Base-by-base conservation (phyloP, 1,140 invertebrate species). In the Andrena cerasifolii region DNA sequence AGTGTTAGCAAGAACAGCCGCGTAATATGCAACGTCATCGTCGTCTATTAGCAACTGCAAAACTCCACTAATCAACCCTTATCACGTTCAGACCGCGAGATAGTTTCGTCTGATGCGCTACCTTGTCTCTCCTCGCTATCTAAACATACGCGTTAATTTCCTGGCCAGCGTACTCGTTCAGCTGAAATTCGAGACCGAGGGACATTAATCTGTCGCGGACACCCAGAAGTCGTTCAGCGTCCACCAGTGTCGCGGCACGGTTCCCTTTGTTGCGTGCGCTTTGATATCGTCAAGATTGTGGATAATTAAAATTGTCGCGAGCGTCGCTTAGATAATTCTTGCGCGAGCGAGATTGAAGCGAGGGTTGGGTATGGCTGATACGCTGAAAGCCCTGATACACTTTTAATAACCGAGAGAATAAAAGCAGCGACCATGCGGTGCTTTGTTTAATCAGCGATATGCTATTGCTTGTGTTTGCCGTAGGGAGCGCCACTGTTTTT, bases 321-420 rank as follows among this genome's bases (percentile, higher is more conserved):
- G 14, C n/a, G n/a, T 18, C 53, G 40, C 59, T 71, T 47, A 71
- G 54, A 71, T 71, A 71, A 68, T 53, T 45, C 40, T 68, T 12
- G n/a, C 21, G 21, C 31, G 47, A 66, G 36, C 67, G 33, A 59
- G 26, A 10, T 28, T 14, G 26, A 12, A 47, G 8, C n/a, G 16
- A 6, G 54, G 54, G 28, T 18, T 3, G 5, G 5, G 0, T 40
- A 24, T 0, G 31, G 56, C 33, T 33, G 28, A 14, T 28, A 53
- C 18, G 16, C 40, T 24, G 7, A 43, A 31, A 47, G 28, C 40
- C 47, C 59, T 18, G 40, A 47, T 59, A 71, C 26, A 59, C 54
- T 45, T 47, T 71, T 71, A 59, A n/a, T n/a, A n/a, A n/a, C n/a
- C n/a, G n/a, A n/a, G n/a, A n/a, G n/a, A n/a, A n/a, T n/a, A n/a